A percentile compares a stretch with the other conserved stretches of the same genome.
These are phyloP conservation scores for Ophioderma brevispina DNA, from an alignment of 35 echinoderm and acorn worm species.

Conservation along the genomic window DNA sequence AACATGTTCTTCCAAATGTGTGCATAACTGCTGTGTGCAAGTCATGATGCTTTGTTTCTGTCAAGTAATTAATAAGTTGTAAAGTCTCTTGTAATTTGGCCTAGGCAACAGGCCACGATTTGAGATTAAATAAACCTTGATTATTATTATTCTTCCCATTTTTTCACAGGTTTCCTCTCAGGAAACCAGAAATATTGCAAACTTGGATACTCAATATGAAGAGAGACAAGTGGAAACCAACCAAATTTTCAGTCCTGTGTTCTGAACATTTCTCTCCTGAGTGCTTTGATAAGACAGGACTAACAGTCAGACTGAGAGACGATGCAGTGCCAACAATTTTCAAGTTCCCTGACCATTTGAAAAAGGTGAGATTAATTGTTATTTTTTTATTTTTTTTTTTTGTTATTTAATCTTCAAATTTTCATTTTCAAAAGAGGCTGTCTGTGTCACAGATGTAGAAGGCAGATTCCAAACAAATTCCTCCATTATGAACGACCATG, in stretches of 20 bases:
- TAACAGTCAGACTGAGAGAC: no score
- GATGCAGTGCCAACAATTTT: not conserved
- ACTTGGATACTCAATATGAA: not conserved
- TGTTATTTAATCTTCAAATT: not conserved
- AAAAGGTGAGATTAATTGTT: not conserved
- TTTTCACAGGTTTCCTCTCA: not conserved
- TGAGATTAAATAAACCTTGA: no score
- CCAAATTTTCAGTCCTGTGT: not conserved
- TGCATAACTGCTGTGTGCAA: no score
- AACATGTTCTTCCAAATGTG: no score
- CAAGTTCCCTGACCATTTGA: not conserved
- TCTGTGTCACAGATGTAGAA: not conserved
- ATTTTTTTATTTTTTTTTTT: not conserved
- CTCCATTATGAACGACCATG: not conserved
- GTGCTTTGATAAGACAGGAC: not conserved
- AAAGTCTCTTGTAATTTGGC: no score
- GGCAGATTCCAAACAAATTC: not conserved
- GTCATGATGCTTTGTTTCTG: no score
- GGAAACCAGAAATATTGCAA: not conserved
- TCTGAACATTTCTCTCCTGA: not conserved
- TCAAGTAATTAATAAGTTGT: no score
- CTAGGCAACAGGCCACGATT: no score
- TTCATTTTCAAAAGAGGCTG: not conserved
- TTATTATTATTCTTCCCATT: no score
- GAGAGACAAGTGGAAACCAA: not conserved